Base-by-base conservation (phyloP, 2,888 invertebrate genomes). In the Diarsia brunnea region DNA sequence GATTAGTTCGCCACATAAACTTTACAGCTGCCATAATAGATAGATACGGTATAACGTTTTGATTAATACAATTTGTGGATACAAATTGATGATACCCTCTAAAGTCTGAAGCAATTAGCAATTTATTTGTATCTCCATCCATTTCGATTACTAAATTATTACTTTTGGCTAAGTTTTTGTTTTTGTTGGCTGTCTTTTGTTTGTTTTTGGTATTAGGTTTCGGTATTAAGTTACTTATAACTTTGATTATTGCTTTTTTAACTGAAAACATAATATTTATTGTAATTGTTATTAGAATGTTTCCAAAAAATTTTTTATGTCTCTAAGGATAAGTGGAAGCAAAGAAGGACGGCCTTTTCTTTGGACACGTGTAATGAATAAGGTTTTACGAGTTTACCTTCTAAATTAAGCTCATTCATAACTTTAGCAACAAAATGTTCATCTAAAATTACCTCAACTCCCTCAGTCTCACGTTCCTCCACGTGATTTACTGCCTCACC, bases 1-100 rank as follows among this genome's bases (percentile, higher is more conserved):
- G 88, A 88, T 86, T 88, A 76, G 85, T 81, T 69, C 27, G 60
- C 69, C 64, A 79, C 84, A 77, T 79, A 84, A 86, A 88, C 67
- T 86, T 88, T 77, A 88, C 67, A 77, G 71, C 86, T 60, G 73
- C 66, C 75, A 77, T 81, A 49, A 63, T 49, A 66, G 53, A 81
- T 68, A 85, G 72, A 72, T 69, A 69, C 66, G 31, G 72, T 64
- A 49, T 47, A 69, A 72, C 61, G 43, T 63, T 86, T 83, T 86
- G 78, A 83, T 83, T 83, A 83, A 86, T 73, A 83, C 47, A 78
- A 83, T 83, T 82, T 83, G 73, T 65, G 70, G 60, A 69, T 78
- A 70, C 73, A 70, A 82, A 85, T 82, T 78, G 61, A 63, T 78
- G 67, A 77, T 73, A 85, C 58, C 85, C 61, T 69, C 64, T 38